These are phyloP conservation scores for Corythornis vintsioides DNA, from an alignment of 2,113 vertebrate species.

Conservation along the genomic window DNA sequence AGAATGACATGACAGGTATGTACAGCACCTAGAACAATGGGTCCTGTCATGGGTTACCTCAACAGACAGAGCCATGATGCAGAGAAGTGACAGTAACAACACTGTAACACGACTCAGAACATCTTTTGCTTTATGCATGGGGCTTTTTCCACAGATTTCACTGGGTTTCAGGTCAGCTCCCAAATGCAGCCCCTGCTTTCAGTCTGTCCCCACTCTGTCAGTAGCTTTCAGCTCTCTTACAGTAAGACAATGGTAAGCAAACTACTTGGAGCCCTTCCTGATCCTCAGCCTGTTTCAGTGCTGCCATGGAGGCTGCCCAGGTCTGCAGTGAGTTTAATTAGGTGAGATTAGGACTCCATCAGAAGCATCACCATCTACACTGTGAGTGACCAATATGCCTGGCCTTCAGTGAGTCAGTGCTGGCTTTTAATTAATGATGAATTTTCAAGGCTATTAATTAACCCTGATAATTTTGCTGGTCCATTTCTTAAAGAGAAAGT, in stretches of 20 bases:
- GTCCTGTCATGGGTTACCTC: not conserved
- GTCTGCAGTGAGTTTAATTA: rapidly evolving
- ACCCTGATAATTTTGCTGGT: not conserved
- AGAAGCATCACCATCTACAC: not conserved
- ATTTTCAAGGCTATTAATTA: slow-evolving; percentile 22
- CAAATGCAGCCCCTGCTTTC: not conserved
- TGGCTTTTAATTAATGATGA: not conserved
- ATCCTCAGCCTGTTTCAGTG: not conserved
- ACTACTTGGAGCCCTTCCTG: not conserved
- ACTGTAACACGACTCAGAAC: not conserved
- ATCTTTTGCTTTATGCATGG: not conserved
- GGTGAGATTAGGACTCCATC: not conserved
- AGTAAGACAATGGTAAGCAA: not conserved
- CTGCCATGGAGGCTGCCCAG: not conserved
- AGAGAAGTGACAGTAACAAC: not conserved
- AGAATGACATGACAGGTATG: not conserved
- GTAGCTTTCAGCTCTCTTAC: not conserved
- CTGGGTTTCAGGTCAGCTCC: not conserved
- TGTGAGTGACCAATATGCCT: not conserved
- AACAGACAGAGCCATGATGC: not conserved
- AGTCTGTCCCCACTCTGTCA: not conserved
- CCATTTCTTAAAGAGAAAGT: not conserved
- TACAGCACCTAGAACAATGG: not conserved
- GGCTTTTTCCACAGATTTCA: not conserved
- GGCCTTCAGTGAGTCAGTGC: not conserved